These are phyloP conservation scores for Hydriomena furcata DNA, from an alignment of 2,888 invertebrate species.

Conservation along the genomic window DNA sequence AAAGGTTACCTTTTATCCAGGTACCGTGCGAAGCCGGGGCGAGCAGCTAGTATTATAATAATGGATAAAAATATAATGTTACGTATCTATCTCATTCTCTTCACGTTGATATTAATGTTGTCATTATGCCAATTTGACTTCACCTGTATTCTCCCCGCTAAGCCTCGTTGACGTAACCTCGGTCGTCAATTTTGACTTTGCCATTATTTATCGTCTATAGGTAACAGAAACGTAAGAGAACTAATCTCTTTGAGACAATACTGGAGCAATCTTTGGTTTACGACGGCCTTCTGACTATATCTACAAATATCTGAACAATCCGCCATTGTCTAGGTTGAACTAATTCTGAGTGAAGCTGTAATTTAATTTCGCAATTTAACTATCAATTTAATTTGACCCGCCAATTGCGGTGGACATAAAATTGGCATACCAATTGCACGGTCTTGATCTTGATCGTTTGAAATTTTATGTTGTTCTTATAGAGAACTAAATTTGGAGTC, in stretches of 20 bases:
- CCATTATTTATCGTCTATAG: constrained; percentile 44
- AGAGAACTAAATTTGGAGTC: not conserved
- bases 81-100: no score
- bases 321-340: constrained; percentile 78
- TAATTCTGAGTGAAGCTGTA: constrained; percentile 70
- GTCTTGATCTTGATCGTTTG: constrained; percentile 1
- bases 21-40: no score
- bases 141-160: no score
- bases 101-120: no score
- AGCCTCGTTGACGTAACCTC: no score
- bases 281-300: constrained; percentile 63
- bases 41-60: no score
- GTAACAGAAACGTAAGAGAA: constrained; percentile 65
- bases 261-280: constrained; percentile 75
- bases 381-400: constrained; percentile 36
- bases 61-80: no score
- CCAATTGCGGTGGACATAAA: constrained; percentile 31
- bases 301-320: constrained; percentile 76
- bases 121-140: no score
- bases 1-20: no score
- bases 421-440: not conserved
- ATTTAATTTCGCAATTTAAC: constrained; percentile 68
- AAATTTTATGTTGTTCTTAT: not conserved
- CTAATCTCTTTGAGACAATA: constrained; percentile 80
- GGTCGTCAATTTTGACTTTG: constrained; percentile 5